A percentile compares a stretch with the other conserved stretches of the same genome.
Conservation (phyloP, 2,113 vertebrate genomes). For the Galbula dea region DNA sequence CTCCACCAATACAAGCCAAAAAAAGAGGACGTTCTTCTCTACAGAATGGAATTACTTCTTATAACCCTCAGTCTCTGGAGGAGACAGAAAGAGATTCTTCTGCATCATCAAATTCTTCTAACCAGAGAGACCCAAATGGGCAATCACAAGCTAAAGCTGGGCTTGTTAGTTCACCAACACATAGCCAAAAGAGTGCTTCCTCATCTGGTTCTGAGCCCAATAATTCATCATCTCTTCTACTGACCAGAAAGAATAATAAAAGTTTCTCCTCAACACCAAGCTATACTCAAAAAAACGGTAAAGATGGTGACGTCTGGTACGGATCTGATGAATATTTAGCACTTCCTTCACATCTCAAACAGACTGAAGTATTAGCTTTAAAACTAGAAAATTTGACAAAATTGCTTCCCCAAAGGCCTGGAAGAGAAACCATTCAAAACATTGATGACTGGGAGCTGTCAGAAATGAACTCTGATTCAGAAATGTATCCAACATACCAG, state of each 20-base stretch:
- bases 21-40: background rate
- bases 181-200: slow-evolving; percentile 51
- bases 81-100: slow-evolving; percentile 64
- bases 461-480: slow-evolving; percentile 89
- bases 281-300: slow-evolving; percentile 11
- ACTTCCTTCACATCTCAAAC: slow-evolving; percentile 89
- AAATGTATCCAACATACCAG: slow-evolving; percentile 70
- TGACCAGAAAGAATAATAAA: slow-evolving; percentile 53
- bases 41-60: slow-evolving; percentile 33
- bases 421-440: slow-evolving; percentile 81
- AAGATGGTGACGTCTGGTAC: slow-evolving; percentile 80
- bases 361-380: slow-evolving; percentile 90
- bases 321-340: slow-evolving; percentile 96
- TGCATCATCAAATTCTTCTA: slow-evolving; percentile 45
- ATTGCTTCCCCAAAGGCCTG: slow-evolving; percentile 80
- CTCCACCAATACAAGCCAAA: background rate
- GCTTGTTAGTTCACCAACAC: slow-evolving; percentile 19
- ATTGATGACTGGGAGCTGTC: slow-evolving; percentile 97
- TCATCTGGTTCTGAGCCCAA: slow-evolving; percentile 57
- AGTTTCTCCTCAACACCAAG: slow-evolving; percentile 35
- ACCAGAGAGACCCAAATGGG: background rate
- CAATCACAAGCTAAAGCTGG: slow-evolving; percentile 38
- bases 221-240: slow-evolving; percentile 34
- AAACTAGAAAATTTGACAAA: slow-evolving; percentile 91
- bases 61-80: background rate